These are phyloP conservation scores for Corynorhinus townsendii DNA, from an alignment of 2,113 vertebrate genomes.

Conservation along the genomic window DNA sequence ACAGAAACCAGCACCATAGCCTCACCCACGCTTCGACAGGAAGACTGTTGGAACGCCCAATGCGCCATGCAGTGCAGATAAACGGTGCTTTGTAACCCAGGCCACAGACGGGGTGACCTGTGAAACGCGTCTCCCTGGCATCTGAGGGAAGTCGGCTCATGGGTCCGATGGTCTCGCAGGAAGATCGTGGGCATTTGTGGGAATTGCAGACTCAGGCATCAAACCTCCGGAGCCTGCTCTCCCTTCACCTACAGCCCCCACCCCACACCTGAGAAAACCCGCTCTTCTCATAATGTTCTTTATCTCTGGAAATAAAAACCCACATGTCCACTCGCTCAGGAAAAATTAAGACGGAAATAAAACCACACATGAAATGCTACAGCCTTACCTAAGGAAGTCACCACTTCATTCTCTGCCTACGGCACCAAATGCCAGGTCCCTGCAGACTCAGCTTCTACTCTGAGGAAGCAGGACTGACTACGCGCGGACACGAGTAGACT, in stretches of 20 bases:
- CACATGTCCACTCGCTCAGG: background rate
- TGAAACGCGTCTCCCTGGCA: background rate
- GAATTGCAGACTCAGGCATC: background rate
- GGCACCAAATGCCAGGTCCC: background rate
- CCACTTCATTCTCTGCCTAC: background rate
- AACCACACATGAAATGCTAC: background rate
- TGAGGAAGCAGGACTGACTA: background rate
- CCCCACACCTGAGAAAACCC: background rate
- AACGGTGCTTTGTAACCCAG: background rate
- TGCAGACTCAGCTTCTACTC: background rate
- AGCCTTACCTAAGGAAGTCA: background rate
- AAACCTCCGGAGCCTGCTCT: background rate
- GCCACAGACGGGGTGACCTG: background rate
- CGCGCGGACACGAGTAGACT: background rate
- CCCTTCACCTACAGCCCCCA: background rate
- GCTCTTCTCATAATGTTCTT: background rate
- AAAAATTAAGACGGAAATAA: background rate
- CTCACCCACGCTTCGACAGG: background rate
- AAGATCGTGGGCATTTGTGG: background rate
- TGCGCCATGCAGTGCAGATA: background rate
- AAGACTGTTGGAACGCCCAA: background rate
- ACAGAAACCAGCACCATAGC: background rate
- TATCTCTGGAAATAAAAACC: background rate
- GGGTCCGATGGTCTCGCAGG: background rate
- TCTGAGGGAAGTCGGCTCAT: background rate